Base-by-base conservation (phyloP, 2,797 vertebrate genomes). In the Echiichthys vipera region DNA sequence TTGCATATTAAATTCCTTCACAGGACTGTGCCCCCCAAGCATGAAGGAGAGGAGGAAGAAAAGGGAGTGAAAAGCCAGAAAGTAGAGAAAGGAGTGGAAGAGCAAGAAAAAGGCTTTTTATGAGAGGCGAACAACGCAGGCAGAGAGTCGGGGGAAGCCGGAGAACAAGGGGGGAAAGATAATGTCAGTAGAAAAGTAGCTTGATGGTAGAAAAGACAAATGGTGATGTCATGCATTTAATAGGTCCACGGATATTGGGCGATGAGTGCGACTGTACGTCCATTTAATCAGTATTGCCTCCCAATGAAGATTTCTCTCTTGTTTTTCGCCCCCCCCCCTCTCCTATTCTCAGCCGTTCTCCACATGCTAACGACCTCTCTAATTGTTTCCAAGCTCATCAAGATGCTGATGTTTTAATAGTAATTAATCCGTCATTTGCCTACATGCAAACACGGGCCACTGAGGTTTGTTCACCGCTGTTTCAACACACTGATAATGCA, bases 1-100 rank as follows among this genome's bases (percentile, higher is more conserved):
- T 95, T 94, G 93, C 93, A 95, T 95, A 95, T 95, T 95, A 95
- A 95, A 95, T 95, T 95, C 94, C 94, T 93, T 91, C 93, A 94
- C 94, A 94, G 92, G 91, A 91, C 91, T 91, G 90, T 91, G 90
- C 91, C 89, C 91, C 89, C 90, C 89, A 89, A 92, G 90, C 91
- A 80, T 91, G 90, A 90, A 90, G 84, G 84, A 89, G 82, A 87
- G 89, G 88, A 89, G 69, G 89, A 79, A 86, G 89, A 76, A 87
- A 90, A 69, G 85, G 65, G 89, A 90, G 88, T 85, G 81, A 84
- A 89, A 89, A 86, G 81, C 84, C 75, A 84, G 81, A 87, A 90
- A 86, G 84, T 87, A 78, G 65, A 79, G 86, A 84, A 89, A 81
- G 85, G 74, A 79, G 84, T 65, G 78, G 78, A 85, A 78, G 86